Conservation (phyloP, 2,113 vertebrate species). For the Anolis sagrei region DNA sequence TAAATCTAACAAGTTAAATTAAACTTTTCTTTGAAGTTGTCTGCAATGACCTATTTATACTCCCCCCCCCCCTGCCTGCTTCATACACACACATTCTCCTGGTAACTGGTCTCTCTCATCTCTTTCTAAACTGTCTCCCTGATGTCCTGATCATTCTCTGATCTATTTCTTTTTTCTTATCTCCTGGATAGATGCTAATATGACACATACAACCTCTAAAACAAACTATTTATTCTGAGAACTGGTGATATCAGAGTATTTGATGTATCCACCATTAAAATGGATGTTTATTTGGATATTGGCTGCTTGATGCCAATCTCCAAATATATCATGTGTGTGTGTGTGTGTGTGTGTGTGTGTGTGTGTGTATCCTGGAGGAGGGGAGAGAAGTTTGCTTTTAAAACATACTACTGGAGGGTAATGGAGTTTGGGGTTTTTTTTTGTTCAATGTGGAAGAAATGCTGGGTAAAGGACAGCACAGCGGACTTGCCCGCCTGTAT, state of each 20-base stretch:
- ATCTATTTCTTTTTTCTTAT: slow-evolving; percentile 67
- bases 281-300: slow-evolving; percentile 64
- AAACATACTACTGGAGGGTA: slow-evolving; percentile 37
- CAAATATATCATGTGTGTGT: too few relatives aligned
- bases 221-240: slow-evolving; percentile 74
- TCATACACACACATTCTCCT: slow-evolving; percentile 37
- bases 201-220: slow-evolving; percentile 73
- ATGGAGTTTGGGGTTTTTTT: slow-evolving; percentile 7
- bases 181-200: slow-evolving; percentile 71
- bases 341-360: too few relatives aligned
- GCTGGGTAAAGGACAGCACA: not conserved
- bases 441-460: slow-evolving; percentile 31
- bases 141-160: slow-evolving; percentile 73
- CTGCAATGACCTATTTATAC: slow-evolving; percentile 70
- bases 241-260: slow-evolving; percentile 50
- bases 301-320: slow-evolving; percentile 44
- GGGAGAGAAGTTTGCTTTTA: slow-evolving; percentile 49
- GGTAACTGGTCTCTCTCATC: slow-evolving; percentile 64
- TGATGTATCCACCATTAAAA: slow-evolving; percentile 58
- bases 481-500: too few relatives aligned
- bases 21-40: slow-evolving; percentile 49
- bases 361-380: slow-evolving; percentile 39
- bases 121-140: slow-evolving; percentile 70
- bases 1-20: slow-evolving; percentile 60
- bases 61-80: slow-evolving; percentile 48